A percentile compares a stretch with the other conserved stretches of the same genome.
phyloP scores from a whole-genome alignment of 2,797 vertebrate species.

The Rhinoraja longicauda region DNA sequence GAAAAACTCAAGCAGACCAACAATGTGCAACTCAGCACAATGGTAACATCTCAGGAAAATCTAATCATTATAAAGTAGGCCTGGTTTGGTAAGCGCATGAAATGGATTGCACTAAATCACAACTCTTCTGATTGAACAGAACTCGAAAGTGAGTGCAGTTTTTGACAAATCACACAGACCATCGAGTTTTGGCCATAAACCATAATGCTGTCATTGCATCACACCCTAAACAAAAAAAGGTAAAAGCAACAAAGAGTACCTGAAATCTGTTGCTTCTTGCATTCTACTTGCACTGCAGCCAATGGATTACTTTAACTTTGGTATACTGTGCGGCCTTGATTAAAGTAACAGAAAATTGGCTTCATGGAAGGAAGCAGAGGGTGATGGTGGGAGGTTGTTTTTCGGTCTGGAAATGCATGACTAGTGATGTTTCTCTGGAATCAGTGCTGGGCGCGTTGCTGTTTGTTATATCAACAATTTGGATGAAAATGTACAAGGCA shows the following conservation, averaged over 20 bases:
- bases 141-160: neutral
- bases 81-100: neutral
- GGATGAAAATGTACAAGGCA: no score
- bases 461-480: no score
- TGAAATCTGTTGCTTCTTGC: neutral
- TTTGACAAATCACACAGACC: neutral
- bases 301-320: neutral
- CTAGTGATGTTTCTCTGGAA: no score
- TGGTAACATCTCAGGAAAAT: neutral
- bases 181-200: neutral
- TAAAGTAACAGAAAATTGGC: no score
- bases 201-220: neutral
- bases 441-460: no score
- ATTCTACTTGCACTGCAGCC: neutral
- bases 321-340: no score
- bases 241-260: neutral
- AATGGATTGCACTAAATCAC: neutral
- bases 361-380: no score
- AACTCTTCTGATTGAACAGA: neutral
- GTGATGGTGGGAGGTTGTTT: no score
- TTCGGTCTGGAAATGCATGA: no score
- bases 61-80: neutral
- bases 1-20: neutral
- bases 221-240: neutral
- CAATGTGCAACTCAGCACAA: neutral